phyloP scores from a whole-genome alignment of 2,113 vertebrate genomes.

The Upupa epops region DNA sequence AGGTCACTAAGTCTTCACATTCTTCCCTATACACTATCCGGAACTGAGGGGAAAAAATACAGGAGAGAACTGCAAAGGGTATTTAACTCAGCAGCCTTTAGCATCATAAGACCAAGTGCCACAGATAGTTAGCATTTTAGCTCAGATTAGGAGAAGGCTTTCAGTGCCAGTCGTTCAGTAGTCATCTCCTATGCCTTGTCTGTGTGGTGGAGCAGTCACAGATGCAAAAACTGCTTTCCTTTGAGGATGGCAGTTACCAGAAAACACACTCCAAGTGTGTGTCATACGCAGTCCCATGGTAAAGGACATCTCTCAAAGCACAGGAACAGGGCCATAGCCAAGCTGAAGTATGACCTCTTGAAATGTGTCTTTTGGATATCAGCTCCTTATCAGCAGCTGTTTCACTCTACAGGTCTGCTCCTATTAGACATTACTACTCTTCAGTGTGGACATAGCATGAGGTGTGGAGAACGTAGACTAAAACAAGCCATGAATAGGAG shows the following conservation, averaged over 20 bases:
- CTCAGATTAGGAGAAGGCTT: not conserved
- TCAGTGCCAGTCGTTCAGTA: not conserved
- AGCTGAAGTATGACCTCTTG: not conserved
- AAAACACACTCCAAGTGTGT: not conserved
- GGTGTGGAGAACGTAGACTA: not conserved
- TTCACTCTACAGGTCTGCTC: not conserved
- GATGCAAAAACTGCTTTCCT: not conserved
- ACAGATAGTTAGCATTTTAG: not conserved
- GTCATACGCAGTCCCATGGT: not conserved
- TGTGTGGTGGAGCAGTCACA: not conserved
- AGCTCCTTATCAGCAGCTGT: not conserved
- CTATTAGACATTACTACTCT: not conserved
- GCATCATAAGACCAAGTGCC: not conserved
- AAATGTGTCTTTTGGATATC: not conserved
- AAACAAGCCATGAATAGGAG: not conserved
- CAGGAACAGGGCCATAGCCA: not conserved
- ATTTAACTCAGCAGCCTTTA: not conserved
- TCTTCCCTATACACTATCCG: not conserved
- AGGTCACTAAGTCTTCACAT: not conserved
- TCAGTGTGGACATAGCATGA: not conserved
- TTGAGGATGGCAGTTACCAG: not conserved
- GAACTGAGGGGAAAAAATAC: not conserved
- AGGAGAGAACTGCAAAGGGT: not conserved
- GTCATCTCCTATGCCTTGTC: not conserved
- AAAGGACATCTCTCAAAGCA: not conserved